Percentiles rank a stretch among this genome's conserved stretches.
These are phyloP conservation scores for Fragum whitleyi DNA, from an alignment of 2,888 invertebrate genomes.

Conservation along the genomic window DNA sequence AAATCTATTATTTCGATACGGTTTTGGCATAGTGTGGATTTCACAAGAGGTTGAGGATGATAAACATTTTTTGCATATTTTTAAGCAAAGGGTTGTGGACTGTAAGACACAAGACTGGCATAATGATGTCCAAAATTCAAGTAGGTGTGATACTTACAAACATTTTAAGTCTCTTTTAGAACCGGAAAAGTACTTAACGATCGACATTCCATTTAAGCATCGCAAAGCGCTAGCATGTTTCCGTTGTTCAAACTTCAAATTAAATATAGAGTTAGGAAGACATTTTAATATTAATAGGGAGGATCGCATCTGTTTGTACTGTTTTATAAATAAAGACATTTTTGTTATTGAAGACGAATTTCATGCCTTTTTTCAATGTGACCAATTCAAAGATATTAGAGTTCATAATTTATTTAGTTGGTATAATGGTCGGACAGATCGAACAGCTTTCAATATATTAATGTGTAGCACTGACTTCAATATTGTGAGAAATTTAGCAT, in stretches of 20 bases:
- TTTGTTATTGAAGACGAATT: slow-evolving; percentile 25
- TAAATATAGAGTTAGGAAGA: slow-evolving; percentile 28
- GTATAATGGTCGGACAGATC: slow-evolving; percentile 6
- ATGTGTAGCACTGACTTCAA: background rate
- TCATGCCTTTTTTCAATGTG: slow-evolving; percentile 28
- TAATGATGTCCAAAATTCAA: slow-evolving; percentile 6
- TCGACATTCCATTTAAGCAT: slow-evolving; percentile 7
- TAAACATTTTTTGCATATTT: background rate
- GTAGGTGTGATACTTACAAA: slow-evolving; percentile 28
- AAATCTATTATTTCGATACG: slow-evolving; percentile 23
- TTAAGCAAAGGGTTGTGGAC: slow-evolving; percentile 28
- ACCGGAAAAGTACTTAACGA: slow-evolving; percentile 30
- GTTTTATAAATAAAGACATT: background rate
- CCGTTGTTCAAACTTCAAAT: slow-evolving; percentile 32
- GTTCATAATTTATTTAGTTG: background rate
- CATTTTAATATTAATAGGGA: slow-evolving; percentile 16
- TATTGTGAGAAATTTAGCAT: background rate
- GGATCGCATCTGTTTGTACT: slow-evolving; percentile 10
- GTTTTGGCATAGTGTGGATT: slow-evolving; percentile 33
- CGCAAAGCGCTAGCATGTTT: slow-evolving; percentile 28
- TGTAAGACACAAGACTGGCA: slow-evolving; percentile 5
- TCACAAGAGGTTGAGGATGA: slow-evolving; percentile 27
- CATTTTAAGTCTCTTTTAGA: slow-evolving; percentile 19
- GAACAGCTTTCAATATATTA: background rate
- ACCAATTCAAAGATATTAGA: background rate